These are phyloP conservation scores for Monochamus saltuarius DNA, from an alignment of 1,140 invertebrate species.

Conservation along the genomic window DNA sequence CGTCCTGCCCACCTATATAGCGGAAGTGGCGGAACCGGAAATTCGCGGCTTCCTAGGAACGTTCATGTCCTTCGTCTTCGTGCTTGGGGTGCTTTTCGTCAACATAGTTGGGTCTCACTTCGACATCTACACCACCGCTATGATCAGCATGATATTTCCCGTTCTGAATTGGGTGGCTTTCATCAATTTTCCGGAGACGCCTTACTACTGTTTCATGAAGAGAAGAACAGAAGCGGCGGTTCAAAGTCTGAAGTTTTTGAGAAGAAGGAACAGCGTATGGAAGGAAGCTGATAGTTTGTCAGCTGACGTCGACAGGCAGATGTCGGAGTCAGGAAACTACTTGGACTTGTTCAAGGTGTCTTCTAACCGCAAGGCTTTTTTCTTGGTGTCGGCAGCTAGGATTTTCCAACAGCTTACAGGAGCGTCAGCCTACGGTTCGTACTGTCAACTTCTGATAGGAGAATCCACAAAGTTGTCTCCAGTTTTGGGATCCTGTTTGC, in stretches of 20 bases:
- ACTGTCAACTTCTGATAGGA: constrained; percentile 59
- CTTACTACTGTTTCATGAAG: constrained; percentile 80
- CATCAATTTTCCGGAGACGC: constrained; percentile 84
- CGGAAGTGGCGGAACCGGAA: constrained; percentile 56
- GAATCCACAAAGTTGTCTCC: constrained; percentile 50
- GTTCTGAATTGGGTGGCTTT: constrained; percentile 51
- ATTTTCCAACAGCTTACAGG: constrained; percentile 64
- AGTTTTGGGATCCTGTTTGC: constrained; percentile 50
- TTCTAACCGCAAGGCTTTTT: constrained; percentile 53
- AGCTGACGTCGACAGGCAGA: constrained; percentile 36
- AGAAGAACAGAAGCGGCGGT: constrained; percentile 68
- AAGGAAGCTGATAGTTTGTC: constrained; percentile 76
- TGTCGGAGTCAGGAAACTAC: constrained; percentile 43
- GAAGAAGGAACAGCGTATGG: constrained; percentile 74
- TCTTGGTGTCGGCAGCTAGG: constrained; percentile 56
- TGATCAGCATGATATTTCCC: constrained; percentile 55
- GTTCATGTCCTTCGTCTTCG: constrained; percentile 53
- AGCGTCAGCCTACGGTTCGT: constrained; percentile 63
- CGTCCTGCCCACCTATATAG: constrained; percentile 56
- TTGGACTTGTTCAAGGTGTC: constrained; percentile 52
- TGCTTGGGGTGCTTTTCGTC: constrained; percentile 53
- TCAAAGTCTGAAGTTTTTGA: constrained; percentile 72
- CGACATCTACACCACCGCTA: constrained; percentile 54
- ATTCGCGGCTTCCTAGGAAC: constrained; percentile 62
- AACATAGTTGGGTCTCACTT: constrained; percentile 57